Evolutionary conservation across 1,140 invertebrate genomes (phyloP).

Genomic region (Drosophila pachea): DNA sequence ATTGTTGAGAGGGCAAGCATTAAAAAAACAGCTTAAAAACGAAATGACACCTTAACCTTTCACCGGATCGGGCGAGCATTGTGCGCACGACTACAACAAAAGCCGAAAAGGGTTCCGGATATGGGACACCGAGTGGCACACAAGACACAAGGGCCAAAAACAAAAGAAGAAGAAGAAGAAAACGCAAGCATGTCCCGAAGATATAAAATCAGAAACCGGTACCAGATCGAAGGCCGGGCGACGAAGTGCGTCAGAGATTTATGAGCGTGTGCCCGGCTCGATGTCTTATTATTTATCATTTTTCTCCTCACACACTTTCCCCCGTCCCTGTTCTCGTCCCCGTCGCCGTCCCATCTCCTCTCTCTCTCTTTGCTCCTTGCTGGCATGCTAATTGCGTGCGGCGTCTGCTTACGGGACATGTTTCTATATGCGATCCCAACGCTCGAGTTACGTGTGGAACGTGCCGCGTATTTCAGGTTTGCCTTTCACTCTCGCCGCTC

Average conservation of each 20-base stretch:
- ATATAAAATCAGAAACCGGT: slow-evolving; percentile 14
- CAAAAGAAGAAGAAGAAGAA: not conserved
- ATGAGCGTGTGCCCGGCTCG: slow-evolving; percentile 58
- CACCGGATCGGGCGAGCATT: slow-evolving; percentile 43
- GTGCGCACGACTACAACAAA: slow-evolving; percentile 15
- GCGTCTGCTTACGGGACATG: slow-evolving; percentile 58
- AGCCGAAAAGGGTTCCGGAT: slow-evolving; percentile 57
- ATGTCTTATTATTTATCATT: slow-evolving; percentile 53
- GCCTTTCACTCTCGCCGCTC: slow-evolving; percentile 46
- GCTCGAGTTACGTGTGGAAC: slow-evolving; percentile 61
- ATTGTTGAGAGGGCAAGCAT: slow-evolving; percentile 60
- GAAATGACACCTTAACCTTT: slow-evolving; percentile 72
- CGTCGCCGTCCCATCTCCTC: slow-evolving; percentile 33
- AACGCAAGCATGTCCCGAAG: no score
- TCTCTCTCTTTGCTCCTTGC: slow-evolving; percentile 25
- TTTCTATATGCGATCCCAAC: slow-evolving; percentile 34
- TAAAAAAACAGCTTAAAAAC: slow-evolving; percentile 28
- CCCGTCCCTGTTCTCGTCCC: no score
- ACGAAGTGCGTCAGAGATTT: slow-evolving; percentile 52
- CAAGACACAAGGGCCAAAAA: not conserved
- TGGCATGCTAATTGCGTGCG: slow-evolving; percentile 65
- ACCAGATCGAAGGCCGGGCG: slow-evolving; percentile 15
- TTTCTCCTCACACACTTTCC: not conserved
- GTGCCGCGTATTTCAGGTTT: slow-evolving; percentile 70
- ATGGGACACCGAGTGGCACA: slow-evolving; percentile 46